These are phyloP conservation scores for Pipistrellus pipistrellus DNA, from an alignment of 2,797 vertebrate genomes.

Conservation along the genomic window DNA sequence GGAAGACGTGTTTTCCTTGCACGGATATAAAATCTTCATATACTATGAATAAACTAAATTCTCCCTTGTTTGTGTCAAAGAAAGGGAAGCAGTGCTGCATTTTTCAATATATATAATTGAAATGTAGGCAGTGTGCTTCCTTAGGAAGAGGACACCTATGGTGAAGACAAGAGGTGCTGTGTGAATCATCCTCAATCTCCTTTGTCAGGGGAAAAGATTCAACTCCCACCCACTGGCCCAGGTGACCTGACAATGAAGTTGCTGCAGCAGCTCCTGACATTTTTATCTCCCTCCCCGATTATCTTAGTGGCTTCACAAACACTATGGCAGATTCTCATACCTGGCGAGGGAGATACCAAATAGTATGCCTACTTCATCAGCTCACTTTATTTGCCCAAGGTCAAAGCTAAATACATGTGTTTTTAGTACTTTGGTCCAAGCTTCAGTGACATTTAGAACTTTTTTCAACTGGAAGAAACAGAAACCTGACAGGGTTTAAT, in stretches of 20 bases:
- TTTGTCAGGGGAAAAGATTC: not conserved
- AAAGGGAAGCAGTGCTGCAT: constrained; percentile 19
- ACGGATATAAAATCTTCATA: constrained; percentile 68
- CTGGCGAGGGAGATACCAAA: not conserved
- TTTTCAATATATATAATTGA: not conserved
- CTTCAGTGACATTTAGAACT: not conserved
- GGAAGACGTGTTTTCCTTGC: constrained; percentile 74
- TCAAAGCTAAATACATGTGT: not conserved
- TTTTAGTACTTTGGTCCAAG: not conserved
- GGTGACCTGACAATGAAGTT: not conserved
- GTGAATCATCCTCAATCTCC: not conserved
- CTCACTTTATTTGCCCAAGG: not conserved
- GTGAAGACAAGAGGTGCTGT: not conserved
- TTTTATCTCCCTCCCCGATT: not conserved
- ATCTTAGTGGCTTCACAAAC: not conserved
- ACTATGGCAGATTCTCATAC: not conserved
- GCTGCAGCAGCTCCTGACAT: not conserved
- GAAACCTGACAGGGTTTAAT: not conserved
- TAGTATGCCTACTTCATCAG: not conserved
- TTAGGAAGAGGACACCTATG: not conserved
- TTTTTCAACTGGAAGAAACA: not conserved
- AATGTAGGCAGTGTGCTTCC: not conserved
- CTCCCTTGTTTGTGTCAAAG: constrained; percentile 48
- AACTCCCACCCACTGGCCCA: too few relatives aligned
- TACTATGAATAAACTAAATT: constrained; percentile 50